These are phyloP conservation scores for Micropoecilia bifurca DNA, from an alignment of 2,797 vertebrate genomes.

Conservation along the genomic window DNA sequence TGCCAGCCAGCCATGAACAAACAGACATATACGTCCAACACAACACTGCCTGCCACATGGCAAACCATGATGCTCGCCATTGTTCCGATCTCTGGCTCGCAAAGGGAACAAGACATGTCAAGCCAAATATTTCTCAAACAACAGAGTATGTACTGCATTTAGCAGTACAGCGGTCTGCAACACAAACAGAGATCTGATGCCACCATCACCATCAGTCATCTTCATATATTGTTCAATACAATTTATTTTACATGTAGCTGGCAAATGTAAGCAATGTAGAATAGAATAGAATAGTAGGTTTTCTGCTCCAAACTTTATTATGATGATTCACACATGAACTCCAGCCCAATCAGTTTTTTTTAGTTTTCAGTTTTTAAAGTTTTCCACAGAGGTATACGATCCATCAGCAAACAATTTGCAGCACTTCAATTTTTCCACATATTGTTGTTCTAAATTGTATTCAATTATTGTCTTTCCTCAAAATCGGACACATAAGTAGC, in stretches of 20 bases:
- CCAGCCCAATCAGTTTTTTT: background rate
- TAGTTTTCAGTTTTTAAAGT: too few relatives aligned
- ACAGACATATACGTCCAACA: background rate
- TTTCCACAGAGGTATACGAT: too few relatives aligned
- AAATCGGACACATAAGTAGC: too few relatives aligned
- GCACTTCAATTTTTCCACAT: too few relatives aligned
- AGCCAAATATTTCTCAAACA: background rate
- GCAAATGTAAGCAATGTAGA: background rate
- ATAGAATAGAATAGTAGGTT: background rate
- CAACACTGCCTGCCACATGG: background rate
- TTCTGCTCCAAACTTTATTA: background rate
- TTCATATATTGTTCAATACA: background rate
- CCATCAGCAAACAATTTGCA: too few relatives aligned
- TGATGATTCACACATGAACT: background rate
- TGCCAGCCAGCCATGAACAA: background rate
- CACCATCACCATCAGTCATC: background rate
- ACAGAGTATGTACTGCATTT: background rate
- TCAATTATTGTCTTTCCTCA: too few relatives aligned
- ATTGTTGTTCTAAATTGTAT: too few relatives aligned
- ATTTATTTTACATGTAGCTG: background rate
- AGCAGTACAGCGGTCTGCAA: background rate
- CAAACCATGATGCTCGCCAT: background rate
- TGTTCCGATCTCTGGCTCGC: background rate
- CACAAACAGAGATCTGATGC: background rate
- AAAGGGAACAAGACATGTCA: background rate